These are phyloP conservation scores for Drosophila kikkawai DNA, from an alignment of 1,140 invertebrate species.

Conservation along the genomic window DNA sequence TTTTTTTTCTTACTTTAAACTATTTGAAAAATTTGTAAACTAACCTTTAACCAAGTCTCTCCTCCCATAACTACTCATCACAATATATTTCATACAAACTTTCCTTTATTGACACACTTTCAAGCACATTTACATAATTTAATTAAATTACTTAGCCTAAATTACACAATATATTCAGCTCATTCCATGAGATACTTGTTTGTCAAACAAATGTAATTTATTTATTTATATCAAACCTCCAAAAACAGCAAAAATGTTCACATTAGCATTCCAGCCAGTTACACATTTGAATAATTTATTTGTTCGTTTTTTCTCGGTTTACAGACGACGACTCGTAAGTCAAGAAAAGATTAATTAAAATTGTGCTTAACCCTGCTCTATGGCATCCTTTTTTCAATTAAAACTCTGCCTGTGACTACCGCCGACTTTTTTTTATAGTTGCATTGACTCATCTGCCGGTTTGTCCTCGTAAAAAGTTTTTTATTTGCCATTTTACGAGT, in stretches of 20 bases:
- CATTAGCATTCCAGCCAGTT: background rate
- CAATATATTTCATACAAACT: slow-evolving; percentile 20
- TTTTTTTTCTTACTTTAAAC: background rate
- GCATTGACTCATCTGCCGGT: slow-evolving; percentile 11
- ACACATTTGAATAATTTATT: slow-evolving; percentile 4
- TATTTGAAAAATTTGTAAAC: background rate
- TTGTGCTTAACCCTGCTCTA: background rate
- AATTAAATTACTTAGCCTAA: slow-evolving; percentile 33
- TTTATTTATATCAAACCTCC: slow-evolving; percentile 5
- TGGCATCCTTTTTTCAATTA: slow-evolving; percentile 29
- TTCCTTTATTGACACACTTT: slow-evolving; percentile 54
- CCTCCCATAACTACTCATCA: background rate
- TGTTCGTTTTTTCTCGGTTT: background rate
- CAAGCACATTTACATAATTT: slow-evolving; percentile 63
- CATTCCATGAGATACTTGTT: slow-evolving; percentile 23
- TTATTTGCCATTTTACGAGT: slow-evolving; percentile 34
- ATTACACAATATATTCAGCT: slow-evolving; percentile 37
- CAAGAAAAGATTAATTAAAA: slow-evolving; percentile 2
- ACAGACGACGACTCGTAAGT: background rate
- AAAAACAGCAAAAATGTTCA: background rate
- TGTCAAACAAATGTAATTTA: slow-evolving; percentile 14
- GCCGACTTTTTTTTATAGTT: slow-evolving; percentile 23
- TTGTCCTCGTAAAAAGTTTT: slow-evolving; percentile 34
- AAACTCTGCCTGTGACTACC: slow-evolving; percentile 16
- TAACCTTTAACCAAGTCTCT: background rate